Evolutionary conservation across 2,113 vertebrate species (phyloP).

Genomic region (Donacobius atricapilla): DNA sequence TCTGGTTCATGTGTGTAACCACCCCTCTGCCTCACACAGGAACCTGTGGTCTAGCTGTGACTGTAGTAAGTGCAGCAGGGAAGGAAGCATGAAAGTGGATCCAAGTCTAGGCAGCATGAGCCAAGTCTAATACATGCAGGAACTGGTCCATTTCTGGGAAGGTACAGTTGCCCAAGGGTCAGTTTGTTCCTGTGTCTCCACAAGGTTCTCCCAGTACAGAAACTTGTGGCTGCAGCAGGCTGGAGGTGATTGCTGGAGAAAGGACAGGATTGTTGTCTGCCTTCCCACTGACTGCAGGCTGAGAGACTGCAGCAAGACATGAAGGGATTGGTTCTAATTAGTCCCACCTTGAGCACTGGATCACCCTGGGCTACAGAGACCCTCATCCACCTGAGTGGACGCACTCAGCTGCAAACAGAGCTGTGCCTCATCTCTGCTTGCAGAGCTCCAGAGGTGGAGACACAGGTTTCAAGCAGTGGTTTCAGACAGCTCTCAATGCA

Average conservation of each 20-base stretch:
- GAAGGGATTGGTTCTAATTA: neutral
- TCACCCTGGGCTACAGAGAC: neutral
- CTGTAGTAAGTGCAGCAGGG: neutral
- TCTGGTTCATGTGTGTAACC: neutral
- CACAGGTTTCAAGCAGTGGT: neutral
- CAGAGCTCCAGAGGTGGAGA: neutral
- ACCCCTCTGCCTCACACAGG: neutral
- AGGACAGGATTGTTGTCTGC: neutral
- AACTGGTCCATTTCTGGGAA: neutral
- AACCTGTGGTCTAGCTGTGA: neutral
- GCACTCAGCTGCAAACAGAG: neutral
- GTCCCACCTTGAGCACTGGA: neutral
- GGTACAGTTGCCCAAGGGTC: neutral
- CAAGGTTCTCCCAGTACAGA: neutral
- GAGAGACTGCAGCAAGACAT: neutral
- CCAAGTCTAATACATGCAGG: neutral
- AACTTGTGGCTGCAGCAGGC: neutral
- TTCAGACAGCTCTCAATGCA: neutral
- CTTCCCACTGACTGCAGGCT: neutral
- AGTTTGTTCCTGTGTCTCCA: neutral
- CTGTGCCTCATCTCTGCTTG: neutral
- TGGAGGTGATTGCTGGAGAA: neutral
- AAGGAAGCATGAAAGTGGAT: neutral
- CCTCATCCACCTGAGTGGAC: neutral
- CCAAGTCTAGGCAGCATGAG: neutral